These are phyloP conservation scores for Tetrax tetrax DNA, from an alignment of 2,113 vertebrate genomes.

Conservation along the genomic window DNA sequence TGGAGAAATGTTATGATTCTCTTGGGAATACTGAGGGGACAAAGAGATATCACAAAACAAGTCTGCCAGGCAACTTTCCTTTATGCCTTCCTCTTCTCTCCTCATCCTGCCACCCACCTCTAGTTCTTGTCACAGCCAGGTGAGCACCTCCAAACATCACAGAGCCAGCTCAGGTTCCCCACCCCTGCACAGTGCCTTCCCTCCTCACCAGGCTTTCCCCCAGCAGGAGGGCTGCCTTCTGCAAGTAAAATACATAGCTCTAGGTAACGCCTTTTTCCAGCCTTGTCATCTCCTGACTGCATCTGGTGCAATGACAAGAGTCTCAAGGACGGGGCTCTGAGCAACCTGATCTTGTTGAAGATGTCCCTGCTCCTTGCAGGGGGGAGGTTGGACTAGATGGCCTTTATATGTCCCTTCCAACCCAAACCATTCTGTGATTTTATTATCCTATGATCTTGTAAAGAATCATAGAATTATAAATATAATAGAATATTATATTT, in stretches of 20 bases:
- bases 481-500: too few relatives aligned
- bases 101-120: neutral
- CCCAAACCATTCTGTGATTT: too few relatives aligned
- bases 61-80: neutral
- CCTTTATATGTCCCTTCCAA: too few relatives aligned
- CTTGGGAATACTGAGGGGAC: neutral
- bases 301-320: neutral
- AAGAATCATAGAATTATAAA: neutral
- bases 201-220: neutral
- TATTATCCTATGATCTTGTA: neutral
- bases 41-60: neutral
- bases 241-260: neutral
- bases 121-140: accelerated
- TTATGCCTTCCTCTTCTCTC: neutral
- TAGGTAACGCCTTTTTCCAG: neutral
- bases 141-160: neutral
- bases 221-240: neutral
- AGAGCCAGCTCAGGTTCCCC: neutral
- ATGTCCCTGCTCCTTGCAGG: too few relatives aligned
- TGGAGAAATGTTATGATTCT: neutral
- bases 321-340: neutral
- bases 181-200: too few relatives aligned
- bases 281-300: neutral
- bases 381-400: too few relatives aligned
- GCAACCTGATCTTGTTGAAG: too few relatives aligned